phyloP scores from a whole-genome alignment of 2,797 vertebrate genomes.

The Fistularia commersonii region DNA sequence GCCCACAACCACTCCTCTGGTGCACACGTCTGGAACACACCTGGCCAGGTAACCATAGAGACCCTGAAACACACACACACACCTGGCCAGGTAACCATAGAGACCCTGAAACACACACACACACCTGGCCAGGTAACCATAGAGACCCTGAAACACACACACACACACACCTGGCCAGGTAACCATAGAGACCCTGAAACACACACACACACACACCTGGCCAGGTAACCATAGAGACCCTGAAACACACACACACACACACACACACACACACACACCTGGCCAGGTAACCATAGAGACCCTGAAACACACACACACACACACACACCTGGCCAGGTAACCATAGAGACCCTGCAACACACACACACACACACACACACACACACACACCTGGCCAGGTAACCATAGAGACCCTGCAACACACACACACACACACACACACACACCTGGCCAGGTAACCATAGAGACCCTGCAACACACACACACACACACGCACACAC shows the following conservation, averaged over 20 bases:
- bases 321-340: background rate
- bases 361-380: background rate
- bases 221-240: background rate
- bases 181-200: background rate
- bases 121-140: background rate
- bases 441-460: no score
- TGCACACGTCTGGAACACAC: constrained; percentile 81
- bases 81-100: background rate
- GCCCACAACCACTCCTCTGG: constrained; percentile 89
- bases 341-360: background rate
- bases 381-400: constrained; percentile 1
- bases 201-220: constrained; percentile 60
- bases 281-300: background rate
- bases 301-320: background rate
- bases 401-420: no score
- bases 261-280: background rate
- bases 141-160: background rate
- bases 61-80: constrained; percentile 72
- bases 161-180: background rate
- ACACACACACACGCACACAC: no score
- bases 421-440: constrained; percentile 83
- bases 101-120: no score
- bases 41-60: constrained; percentile 85
- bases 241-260: background rate
- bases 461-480: no score